Evolutionary conservation across 2,113 vertebrate genomes (phyloP), one percentile per base, ranked within the genome.

Genomic region (Seriola aureovittata): DNA sequence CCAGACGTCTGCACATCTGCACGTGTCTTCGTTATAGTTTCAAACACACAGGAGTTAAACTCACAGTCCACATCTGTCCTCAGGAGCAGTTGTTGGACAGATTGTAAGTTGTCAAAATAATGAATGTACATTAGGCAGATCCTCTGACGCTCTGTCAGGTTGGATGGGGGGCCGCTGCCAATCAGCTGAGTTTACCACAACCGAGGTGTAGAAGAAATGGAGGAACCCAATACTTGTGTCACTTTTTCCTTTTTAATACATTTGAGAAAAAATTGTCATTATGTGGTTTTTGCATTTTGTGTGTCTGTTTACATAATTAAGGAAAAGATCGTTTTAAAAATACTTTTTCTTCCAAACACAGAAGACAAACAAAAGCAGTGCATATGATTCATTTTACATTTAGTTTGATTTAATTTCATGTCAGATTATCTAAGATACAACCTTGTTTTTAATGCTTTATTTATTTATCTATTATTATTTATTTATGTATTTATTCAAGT

Each of bases 1-100:
- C 13, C 23, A 54, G 72, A 9, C 12, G 5, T 62, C 74, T 23
- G 46, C 68, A 70, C 81, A 29, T 29, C 29, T 29, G 29, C 29
- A 29, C 2, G 82, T 87, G 71, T 72, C 62, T 54, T 57, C 8
- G 59, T 66, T 54, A 57, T 29, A 29, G 64, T 17, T 25, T 52
- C 63, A 66, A 84, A 72, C 70, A 86, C 60, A 60, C 36, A 44
- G 60, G 66, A 82, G 42, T 62, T 55, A 21, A 75, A 67, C 36
- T 50, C 57, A 10, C 5, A 50, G 65, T 54, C 58, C 25, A 14
- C 70, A 55, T 68, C 52, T 50, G 71, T 60, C 60, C 57, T 36
- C 58, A 64, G 5, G 8, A 66, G 52, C 17, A 11, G 29, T 4
- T 34, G 29, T 5, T 34, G 21, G 14, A 23, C 21, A 46, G 13